Conservation (phyloP, 2,113 vertebrate species). For the Candoia aspera region DNA sequence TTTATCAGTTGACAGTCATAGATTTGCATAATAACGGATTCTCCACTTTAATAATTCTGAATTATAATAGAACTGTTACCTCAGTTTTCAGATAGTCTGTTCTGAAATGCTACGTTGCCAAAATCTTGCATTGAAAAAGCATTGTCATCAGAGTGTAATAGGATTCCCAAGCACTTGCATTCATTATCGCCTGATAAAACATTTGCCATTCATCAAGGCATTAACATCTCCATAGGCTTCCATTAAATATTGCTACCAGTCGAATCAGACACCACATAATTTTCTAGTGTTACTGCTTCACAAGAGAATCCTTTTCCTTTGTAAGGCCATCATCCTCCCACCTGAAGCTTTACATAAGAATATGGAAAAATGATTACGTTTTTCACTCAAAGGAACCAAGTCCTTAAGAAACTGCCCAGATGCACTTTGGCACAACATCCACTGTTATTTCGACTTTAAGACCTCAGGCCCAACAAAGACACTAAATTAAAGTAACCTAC, state of each 20-base stretch:
- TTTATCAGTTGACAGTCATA: constrained; percentile 32
- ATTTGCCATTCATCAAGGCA: constrained; percentile 29
- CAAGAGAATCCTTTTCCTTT: not conserved
- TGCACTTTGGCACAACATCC: not conserved
- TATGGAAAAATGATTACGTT: not conserved
- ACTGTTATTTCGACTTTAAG: constrained; percentile 1
- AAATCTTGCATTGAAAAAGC: constrained; percentile 37
- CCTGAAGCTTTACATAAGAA: not conserved
- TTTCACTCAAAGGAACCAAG: not conserved
- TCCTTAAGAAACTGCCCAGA: constrained; percentile 14
- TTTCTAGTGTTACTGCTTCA: constrained; percentile 14
- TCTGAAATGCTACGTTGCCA: constrained; percentile 23
- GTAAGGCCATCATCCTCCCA: not conserved
- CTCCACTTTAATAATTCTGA: constrained; percentile 43
- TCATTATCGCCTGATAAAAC: constrained; percentile 37
- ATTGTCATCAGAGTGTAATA: constrained; percentile 33
- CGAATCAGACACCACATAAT: constrained; percentile 12
- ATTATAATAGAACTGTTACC: constrained; percentile 47
- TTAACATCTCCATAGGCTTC: constrained; percentile 30
- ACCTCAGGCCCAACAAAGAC: not conserved
- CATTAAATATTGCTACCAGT: not conserved
- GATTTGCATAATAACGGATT: constrained; percentile 40
- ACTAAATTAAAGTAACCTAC: not conserved
- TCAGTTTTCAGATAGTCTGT: constrained; percentile 28
- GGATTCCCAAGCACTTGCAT: constrained; percentile 37